Evolutionary conservation across 2,797 vertebrate genomes (phyloP).

Genomic region (Coccyzus lansbergi): DNA sequence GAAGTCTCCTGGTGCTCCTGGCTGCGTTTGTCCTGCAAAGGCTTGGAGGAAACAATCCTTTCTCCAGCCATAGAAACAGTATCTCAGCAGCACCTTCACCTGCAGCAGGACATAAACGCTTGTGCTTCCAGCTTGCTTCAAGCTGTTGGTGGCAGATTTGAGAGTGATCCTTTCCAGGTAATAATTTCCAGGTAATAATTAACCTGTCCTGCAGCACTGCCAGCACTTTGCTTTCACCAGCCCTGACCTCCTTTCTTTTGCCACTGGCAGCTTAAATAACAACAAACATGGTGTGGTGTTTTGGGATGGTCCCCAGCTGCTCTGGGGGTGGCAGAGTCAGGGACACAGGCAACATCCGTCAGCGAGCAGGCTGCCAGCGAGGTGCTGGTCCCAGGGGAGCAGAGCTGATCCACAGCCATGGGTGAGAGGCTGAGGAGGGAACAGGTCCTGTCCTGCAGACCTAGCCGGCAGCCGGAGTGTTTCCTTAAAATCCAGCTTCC

Average conservation of each 20-base stretch:
- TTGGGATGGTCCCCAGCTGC: slow-evolving; percentile 23
- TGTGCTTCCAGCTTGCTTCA: neutral
- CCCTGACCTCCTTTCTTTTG: slow-evolving; percentile 59
- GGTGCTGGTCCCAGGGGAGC: neutral
- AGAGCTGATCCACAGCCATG: neutral
- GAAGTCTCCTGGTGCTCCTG: neutral
- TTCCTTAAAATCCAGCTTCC: neutral
- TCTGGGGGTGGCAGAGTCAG: neutral
- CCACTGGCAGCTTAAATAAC: neutral
- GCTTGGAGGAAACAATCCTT: neutral
- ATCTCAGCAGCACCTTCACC: neutral
- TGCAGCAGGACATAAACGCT: fast-evolving
- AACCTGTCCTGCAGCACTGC: slow-evolving; percentile 30
- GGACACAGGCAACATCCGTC: neutral
- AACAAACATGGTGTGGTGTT: neutral
- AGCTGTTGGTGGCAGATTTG: neutral
- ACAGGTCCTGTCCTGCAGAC: neutral
- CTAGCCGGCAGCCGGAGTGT: neutral
- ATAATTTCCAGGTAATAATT: slow-evolving; percentile 69
- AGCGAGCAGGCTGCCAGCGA: neutral
- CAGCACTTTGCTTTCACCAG: neutral
- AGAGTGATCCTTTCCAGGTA: slow-evolving; percentile 18
- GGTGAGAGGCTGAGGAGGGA: neutral
- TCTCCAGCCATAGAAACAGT: neutral
- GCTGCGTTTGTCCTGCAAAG: neutral